A percentile compares a stretch with the other conserved stretches of the same genome.
These are phyloP conservation scores for Itoplectis maculator DNA, from an alignment of 2,888 invertebrate genomes.

Conservation along the genomic window DNA sequence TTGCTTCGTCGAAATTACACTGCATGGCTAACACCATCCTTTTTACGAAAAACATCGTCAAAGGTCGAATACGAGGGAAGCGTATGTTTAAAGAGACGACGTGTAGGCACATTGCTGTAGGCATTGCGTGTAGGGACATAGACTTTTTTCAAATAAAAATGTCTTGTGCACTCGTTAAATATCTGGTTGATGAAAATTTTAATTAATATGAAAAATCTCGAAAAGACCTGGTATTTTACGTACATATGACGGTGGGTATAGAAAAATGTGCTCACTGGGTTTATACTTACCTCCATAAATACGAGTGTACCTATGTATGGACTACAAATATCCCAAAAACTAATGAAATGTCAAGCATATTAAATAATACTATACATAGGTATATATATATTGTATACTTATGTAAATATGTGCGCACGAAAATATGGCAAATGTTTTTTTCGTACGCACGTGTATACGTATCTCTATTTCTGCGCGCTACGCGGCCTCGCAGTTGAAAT, in stretches of 20 bases:
- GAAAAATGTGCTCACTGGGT: slow-evolving; percentile 7
- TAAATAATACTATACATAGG: slow-evolving; percentile 43
- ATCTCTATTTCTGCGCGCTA: slow-evolving; percentile 43
- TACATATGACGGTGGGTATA: neutral
- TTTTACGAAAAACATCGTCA: slow-evolving; percentile 35
- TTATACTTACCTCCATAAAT: slow-evolving; percentile 29
- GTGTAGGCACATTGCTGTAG: neutral
- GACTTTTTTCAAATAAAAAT: slow-evolving; percentile 2
- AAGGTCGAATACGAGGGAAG: slow-evolving; percentile 26
- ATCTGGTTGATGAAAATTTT: neutral
- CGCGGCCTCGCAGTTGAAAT: slow-evolving; percentile 47
- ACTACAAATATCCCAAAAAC: slow-evolving; percentile 30
- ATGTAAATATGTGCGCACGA: slow-evolving; percentile 33
- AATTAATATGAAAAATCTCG: slow-evolving; percentile 9
- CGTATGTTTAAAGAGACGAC: neutral
- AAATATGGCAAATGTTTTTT: slow-evolving; percentile 48
- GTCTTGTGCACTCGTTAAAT: slow-evolving; percentile 24
- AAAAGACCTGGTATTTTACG: neutral
- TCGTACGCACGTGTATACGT: slow-evolving; percentile 13
- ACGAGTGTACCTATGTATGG: slow-evolving; percentile 1
- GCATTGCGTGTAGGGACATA: no score
- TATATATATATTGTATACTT: slow-evolving; percentile 7
- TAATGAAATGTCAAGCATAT: slow-evolving; percentile 58
- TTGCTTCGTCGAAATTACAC: slow-evolving; percentile 21
- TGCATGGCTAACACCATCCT: slow-evolving; percentile 43